A percentile compares a stretch with the other conserved stretches of the same genome.
These are phyloP conservation scores for Typhlichthys eigenmanni DNA, from an alignment of 2,797 vertebrate species.

Conservation along the genomic window DNA sequence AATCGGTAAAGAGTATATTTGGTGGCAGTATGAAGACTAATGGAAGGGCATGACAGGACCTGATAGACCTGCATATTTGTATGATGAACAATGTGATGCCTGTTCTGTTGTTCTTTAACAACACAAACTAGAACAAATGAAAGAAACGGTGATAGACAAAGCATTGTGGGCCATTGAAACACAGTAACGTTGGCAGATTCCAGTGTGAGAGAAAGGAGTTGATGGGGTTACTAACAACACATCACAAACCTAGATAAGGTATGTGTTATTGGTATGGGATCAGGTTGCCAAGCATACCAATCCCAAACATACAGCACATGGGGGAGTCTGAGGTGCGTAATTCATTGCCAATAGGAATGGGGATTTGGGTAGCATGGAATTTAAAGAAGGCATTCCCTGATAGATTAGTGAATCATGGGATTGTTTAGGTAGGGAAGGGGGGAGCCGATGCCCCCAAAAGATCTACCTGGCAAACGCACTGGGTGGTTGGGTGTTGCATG, in stretches of 20 bases:
- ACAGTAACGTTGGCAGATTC: too few relatives aligned
- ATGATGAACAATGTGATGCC: neutral
- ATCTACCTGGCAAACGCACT: too few relatives aligned
- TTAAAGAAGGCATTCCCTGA: constrained; percentile 52
- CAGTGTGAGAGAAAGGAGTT: neutral
- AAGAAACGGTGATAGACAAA: neutral
- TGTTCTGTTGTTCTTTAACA: neutral
- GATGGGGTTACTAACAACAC: constrained; percentile 4
- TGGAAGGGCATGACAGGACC: neutral
- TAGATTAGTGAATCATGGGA: constrained; percentile 65
- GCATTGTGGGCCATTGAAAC: neutral
- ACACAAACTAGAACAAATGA: neutral
- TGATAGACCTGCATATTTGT: neutral
- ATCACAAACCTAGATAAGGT: constrained; percentile 9
- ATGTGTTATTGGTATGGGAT: constrained; percentile 17
- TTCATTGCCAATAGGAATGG: constrained; percentile 43
- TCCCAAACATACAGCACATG: constrained; percentile 18
- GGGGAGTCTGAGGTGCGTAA: constrained; percentile 15
- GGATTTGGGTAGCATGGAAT: constrained; percentile 59
- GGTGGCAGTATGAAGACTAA: neutral
- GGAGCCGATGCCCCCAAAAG: neutral
- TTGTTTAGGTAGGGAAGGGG: constrained; percentile 37
- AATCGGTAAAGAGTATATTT: neutral
- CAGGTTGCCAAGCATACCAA: constrained; percentile 35
- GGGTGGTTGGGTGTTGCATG: constrained; percentile 1